Evolutionary conservation across 2,888 invertebrate species (phyloP).

Genomic region (Tenthredo livida): DNA sequence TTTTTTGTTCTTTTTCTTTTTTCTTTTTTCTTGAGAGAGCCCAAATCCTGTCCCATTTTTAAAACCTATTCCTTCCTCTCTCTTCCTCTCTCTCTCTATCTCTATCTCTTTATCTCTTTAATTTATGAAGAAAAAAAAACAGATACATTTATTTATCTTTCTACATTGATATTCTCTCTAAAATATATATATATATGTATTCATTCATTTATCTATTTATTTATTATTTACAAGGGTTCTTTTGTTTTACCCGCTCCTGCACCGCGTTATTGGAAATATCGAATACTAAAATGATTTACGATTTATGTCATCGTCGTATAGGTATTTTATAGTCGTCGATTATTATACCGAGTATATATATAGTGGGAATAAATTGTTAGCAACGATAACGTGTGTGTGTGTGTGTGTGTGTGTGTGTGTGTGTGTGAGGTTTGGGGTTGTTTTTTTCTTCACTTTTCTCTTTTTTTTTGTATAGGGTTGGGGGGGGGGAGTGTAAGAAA

Average conservation of each 20-base stretch:
- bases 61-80: no score
- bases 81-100: no score
- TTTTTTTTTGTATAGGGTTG: neutral
- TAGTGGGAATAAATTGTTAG: neutral
- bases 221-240: slow-evolving; percentile 6
- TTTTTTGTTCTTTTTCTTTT: neutral
- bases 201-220: neutral
- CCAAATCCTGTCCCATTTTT: neutral
- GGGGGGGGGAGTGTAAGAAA: slow-evolving; percentile 30
- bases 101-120: no score
- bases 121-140: no score
- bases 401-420: neutral
- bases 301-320: neutral
- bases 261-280: neutral
- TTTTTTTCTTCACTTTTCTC: no score
- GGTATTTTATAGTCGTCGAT: neutral
- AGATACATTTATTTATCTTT: neutral
- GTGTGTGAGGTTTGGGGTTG: neutral
- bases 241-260: neutral
- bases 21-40: neutral
- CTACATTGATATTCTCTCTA: neutral
- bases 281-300: slow-evolving; percentile 3
- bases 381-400: neutral
- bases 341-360: neutral
- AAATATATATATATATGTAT: neutral